Evolutionary conservation across 2,797 vertebrate genomes (phyloP), one percentile per base, ranked within the genome.

Genomic region (Thamnophis elegans): DNA sequence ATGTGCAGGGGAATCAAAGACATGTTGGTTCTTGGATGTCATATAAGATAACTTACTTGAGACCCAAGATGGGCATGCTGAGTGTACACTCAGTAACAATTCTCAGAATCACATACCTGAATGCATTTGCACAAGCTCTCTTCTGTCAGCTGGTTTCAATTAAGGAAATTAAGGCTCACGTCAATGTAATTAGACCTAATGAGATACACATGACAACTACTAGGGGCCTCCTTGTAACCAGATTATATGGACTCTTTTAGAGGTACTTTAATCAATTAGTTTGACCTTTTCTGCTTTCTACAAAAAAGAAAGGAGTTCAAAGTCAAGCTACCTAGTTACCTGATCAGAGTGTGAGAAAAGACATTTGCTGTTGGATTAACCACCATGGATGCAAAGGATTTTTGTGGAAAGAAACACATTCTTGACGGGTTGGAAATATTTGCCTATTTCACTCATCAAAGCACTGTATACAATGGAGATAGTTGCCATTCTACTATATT

Each of bases 111-210:
- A 95, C 90, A 93, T 95, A 95, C 94, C 93, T 96, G 96, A 94
- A 93, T 95, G 90, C 4, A 54, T 92, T 96, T 89, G 91, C 90
- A 94, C 94, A 92, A 95, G 87, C 88, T 94, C 88, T 88, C 94
- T 94, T 26, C 89, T 95, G 91, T 96, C 85, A 90, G 94, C 93
- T 96, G 93, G 88, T 96, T 96, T 95, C 93, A 88, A 96, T 97
- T 96, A 97, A 95, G 87, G 94, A 94, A 97, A 96, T 96, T 96
- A 95, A 55, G 85, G 94, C 96, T 96, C 93, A 94, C 93, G 96
- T 96, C 95, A 94, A 62, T 94, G 91, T 90, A 96, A 97, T 97
- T 96, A 96, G 89, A 94, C 85, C 93, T 97, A 97, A 96, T 92
- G 94, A 97, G 82, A 91, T 96, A 47, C 94, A 94, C 85, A 90